A percentile compares a stretch with the other conserved stretches of the same genome.
phyloP scores from a whole-genome alignment of 2,888 invertebrate genomes.

The Spialia ferax region DNA sequence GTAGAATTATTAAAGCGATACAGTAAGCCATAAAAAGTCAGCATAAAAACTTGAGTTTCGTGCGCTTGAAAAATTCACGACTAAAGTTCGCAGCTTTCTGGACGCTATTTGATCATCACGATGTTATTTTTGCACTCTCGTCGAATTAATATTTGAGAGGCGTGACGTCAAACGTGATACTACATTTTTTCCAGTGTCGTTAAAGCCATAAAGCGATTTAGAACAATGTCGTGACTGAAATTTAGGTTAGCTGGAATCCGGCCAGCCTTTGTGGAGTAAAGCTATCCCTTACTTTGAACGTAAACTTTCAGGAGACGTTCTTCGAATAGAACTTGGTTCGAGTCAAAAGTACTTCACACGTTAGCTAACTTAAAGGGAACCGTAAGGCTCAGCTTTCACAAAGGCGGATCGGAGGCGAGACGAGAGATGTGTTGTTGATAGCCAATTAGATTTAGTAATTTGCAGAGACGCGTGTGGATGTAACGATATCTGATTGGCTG shows the following conservation, averaged over 20 bases:
- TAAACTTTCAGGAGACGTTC: not conserved
- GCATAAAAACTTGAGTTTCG: constrained; percentile 11
- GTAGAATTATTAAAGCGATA: constrained; percentile 13
- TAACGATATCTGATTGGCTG: too few species aligned
- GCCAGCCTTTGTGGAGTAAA: constrained; percentile 8
- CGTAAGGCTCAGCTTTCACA: too few species aligned
- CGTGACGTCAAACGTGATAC: constrained; percentile 11
- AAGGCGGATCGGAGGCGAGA: too few species aligned
- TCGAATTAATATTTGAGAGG: constrained; percentile 16
- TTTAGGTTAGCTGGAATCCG: constrained; percentile 18
- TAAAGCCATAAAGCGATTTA: constrained; percentile 28
- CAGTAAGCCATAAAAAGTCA: constrained; percentile 16
- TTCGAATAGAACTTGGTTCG: too few species aligned
- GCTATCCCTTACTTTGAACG: not conserved
- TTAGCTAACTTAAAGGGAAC: too few species aligned
- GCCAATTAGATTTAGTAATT: too few species aligned
- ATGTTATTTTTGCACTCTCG: constrained; percentile 17
- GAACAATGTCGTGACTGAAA: constrained; percentile 9
- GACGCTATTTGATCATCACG: constrained; percentile 15
- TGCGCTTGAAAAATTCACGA: constrained; percentile 1
- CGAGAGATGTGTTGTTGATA: too few species aligned
- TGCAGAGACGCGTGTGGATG: too few species aligned
- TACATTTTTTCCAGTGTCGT: constrained; percentile 5
- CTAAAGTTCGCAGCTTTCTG: constrained; percentile 1
- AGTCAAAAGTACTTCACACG: too few species aligned